phyloP scores from a whole-genome alignment of 2,113 vertebrate genomes.

The Xyliphius kryptos region DNA sequence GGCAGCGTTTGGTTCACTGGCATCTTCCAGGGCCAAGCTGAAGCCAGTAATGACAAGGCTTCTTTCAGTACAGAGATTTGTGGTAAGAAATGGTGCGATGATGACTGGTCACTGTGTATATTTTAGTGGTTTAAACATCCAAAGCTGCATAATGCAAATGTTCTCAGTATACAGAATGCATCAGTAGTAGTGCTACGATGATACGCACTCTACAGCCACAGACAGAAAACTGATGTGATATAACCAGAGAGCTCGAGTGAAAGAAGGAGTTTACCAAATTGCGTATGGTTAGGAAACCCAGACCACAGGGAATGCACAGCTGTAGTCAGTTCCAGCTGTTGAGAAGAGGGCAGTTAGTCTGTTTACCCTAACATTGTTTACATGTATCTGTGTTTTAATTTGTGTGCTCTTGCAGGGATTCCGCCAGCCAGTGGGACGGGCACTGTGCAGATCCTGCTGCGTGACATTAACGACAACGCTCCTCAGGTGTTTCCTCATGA shows the following conservation, averaged over 20 bases:
- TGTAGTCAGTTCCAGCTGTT: too few relatives aligned
- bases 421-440: conserved; percentile 88
- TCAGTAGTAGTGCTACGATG: too few relatives aligned
- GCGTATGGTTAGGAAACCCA: too few relatives aligned
- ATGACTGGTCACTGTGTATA: conserved; percentile 65
- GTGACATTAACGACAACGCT: conserved; percentile 96
- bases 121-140: conserved; percentile 62
- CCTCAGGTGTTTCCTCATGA: conserved; percentile 87
- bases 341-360: too few relatives aligned
- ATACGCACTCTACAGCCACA: too few relatives aligned
- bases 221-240: too few relatives aligned
- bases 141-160: conserved; percentile 53
- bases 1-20: conserved; percentile 5
- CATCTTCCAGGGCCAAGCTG: conserved; percentile 43
- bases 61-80: conserved; percentile 62
- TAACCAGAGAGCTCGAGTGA: too few relatives aligned
- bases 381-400: too few relatives aligned
- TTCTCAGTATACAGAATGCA: too few relatives aligned
- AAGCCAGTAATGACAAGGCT: conserved; percentile 64
- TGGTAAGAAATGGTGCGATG: conserved; percentile 62
- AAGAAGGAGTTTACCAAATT: too few relatives aligned
- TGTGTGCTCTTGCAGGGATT: conserved; percentile 70
- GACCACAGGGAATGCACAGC: too few relatives aligned
- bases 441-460: conserved; percentile 84
- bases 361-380: too few relatives aligned